A percentile compares a stretch with the other conserved stretches of the same genome.
These are phyloP conservation scores for Nephrocerus scutellatus DNA, from an alignment of 2,888 invertebrate species.

Conservation along the genomic window DNA sequence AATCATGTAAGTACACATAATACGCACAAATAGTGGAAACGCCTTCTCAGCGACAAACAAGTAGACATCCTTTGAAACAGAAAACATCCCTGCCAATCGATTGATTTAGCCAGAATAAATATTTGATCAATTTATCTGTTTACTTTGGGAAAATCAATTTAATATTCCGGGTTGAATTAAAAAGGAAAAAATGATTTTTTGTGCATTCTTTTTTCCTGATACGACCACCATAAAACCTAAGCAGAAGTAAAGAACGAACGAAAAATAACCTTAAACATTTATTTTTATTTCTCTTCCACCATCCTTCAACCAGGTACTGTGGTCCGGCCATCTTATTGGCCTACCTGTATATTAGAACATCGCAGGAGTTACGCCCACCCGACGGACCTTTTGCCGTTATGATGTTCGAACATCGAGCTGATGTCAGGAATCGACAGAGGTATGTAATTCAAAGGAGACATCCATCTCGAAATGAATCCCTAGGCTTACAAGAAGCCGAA, in stretches of 20 bases:
- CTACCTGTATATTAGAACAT: slow-evolving; percentile 59
- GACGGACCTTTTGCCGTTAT: slow-evolving; percentile 53
- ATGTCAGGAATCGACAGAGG: slow-evolving; percentile 43
- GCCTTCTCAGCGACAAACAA: too few relatives aligned
- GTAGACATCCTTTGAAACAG: too few relatives aligned
- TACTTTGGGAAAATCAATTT: too few relatives aligned
- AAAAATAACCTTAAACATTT: neutral
- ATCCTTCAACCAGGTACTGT: slow-evolving; percentile 38
- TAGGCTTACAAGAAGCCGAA: neutral
- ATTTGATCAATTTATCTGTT: too few relatives aligned
- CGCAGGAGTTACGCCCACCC: slow-evolving; percentile 55
- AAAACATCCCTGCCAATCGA: too few relatives aligned
- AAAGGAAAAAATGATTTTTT: too few relatives aligned
- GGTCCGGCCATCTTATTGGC: slow-evolving; percentile 51
- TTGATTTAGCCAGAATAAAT: too few relatives aligned
- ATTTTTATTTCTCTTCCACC: neutral
- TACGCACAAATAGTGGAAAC: neutral
- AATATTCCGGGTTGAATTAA: too few relatives aligned
- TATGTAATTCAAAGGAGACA: slow-evolving; percentile 27
- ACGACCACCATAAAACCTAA: neutral
- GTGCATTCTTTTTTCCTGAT: neutral
- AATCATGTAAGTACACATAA: slow-evolving; percentile 53
- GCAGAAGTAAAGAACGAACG: neutral
- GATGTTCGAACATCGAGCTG: slow-evolving; percentile 51
- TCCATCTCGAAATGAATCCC: too few relatives aligned